These are phyloP conservation scores for Nibea albiflora DNA, from an alignment of 2,113 vertebrate species.

Conservation along the genomic window DNA sequence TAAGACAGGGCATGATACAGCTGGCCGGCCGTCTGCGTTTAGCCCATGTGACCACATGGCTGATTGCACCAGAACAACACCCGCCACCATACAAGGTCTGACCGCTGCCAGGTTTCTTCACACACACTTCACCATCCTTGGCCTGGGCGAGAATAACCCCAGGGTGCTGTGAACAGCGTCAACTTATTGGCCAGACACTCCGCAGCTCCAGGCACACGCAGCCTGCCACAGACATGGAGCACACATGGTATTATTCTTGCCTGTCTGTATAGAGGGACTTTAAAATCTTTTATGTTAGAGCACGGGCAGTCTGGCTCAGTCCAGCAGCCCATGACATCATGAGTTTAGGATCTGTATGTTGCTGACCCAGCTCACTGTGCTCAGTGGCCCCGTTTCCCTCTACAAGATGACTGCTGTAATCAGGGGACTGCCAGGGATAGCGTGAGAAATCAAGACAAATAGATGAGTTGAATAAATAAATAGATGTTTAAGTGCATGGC, in stretches of 20 bases:
- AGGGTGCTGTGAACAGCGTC: conserved; percentile 25
- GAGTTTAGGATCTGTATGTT: conserved; percentile 54
- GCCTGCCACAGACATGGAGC: conserved; percentile 7
- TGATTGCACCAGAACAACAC: conserved; percentile 75
- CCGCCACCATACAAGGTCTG: conserved; percentile 25
- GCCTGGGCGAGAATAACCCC: conserved; percentile 7
- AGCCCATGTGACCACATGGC: conserved; percentile 57
- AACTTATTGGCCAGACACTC: conserved; percentile 18
- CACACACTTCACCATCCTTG: conserved; percentile 23
- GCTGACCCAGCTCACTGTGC: conserved; percentile 45
- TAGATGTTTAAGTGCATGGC: conserved; percentile 63
- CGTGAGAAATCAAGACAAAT: conserved; percentile 77
- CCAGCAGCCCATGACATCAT: conserved; percentile 67
- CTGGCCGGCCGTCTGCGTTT: conserved; percentile 51
- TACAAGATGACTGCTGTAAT: conserved; percentile 53
- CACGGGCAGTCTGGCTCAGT: conserved; percentile 30
- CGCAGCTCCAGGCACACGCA: not conserved
- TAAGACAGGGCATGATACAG: conserved; percentile 49
- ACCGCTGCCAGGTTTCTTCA: conserved; percentile 56
- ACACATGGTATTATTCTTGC: conserved; percentile 33
- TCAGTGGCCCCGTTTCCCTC: conserved; percentile 36
- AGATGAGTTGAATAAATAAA: conserved; percentile 79
- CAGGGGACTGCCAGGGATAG: conserved; percentile 40
- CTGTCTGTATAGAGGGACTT: conserved; percentile 25
- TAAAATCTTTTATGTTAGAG: conserved; percentile 41